Percentiles rank a stretch among this genome's conserved stretches.
phyloP scores from a whole-genome alignment of 2,888 invertebrate genomes.

The Nycteola revayana region DNA sequence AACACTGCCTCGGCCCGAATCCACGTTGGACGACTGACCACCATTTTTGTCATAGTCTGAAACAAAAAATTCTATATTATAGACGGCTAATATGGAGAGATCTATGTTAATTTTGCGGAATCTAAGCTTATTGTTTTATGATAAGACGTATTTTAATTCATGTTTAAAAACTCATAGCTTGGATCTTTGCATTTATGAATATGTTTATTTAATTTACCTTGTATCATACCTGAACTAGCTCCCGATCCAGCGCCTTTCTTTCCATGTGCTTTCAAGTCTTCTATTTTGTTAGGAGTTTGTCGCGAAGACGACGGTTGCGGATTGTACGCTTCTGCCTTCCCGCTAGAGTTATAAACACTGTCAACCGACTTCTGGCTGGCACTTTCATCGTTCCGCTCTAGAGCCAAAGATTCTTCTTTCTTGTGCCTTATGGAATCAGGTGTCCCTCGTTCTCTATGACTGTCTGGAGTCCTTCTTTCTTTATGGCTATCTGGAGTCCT shows the following conservation, averaged over 20 bases:
- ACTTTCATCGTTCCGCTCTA: slow-evolving; percentile 65
- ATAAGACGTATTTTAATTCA: no score
- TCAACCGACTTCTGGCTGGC: slow-evolving; percentile 77
- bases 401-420: slow-evolving; percentile 55
- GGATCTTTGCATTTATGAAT: no score
- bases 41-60: slow-evolving; percentile 89
- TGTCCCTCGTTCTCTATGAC: slow-evolving; percentile 43
- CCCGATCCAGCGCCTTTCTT: slow-evolving; percentile 81
- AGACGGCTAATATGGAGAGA: no score
- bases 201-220: no score
- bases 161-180: no score
- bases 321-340: slow-evolving; percentile 60
- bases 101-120: no score
- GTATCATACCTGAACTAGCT: slow-evolving; percentile 80
- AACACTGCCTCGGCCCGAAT: slow-evolving; percentile 91
- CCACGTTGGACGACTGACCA: slow-evolving; percentile 88
- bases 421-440: slow-evolving; percentile 62
- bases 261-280: slow-evolving; percentile 71
- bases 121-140: no score
- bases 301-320: slow-evolving; percentile 77
- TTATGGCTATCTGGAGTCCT: slow-evolving; percentile 61
- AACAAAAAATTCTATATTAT: no score
- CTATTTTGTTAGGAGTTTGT: slow-evolving; percentile 71
- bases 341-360: slow-evolving; percentile 82
- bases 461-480: slow-evolving; percentile 64